A percentile compares a stretch with the other conserved stretches of the same genome.
These are phyloP conservation scores for Drosophila truncata DNA, from an alignment of 1,140 invertebrate species.

Conservation along the genomic window DNA sequence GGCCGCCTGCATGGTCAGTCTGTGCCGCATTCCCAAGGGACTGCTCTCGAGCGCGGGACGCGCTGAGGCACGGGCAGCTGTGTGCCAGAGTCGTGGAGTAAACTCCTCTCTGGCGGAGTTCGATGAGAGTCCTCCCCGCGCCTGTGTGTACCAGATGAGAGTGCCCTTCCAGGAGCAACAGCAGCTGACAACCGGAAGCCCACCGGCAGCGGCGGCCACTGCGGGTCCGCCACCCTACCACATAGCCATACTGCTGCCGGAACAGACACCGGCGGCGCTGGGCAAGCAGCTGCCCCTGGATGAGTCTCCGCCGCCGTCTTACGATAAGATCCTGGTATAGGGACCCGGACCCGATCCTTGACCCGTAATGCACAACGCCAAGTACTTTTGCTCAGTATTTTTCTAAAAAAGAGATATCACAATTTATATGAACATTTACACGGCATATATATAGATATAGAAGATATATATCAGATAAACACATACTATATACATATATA, in stretches of 20 bases:
- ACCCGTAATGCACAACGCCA: slow-evolving; percentile 45
- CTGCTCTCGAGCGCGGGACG: slow-evolving; percentile 51
- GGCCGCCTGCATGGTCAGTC: slow-evolving; percentile 87
- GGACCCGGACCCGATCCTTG: slow-evolving; percentile 37
- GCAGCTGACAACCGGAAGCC: slow-evolving; percentile 34
- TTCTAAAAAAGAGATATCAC: slow-evolving; percentile 78
- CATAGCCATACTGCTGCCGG: slow-evolving; percentile 87
- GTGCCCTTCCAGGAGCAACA: slow-evolving; percentile 62
- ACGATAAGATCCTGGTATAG: slow-evolving; percentile 87
- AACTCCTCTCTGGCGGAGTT: slow-evolving; percentile 23
- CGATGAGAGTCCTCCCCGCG: slow-evolving; percentile 14
- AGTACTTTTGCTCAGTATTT: slow-evolving; percentile 78
- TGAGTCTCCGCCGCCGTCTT: slow-evolving; percentile 87
- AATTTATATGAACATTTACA: slow-evolving; percentile 79
- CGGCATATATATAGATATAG: slow-evolving; percentile 51
- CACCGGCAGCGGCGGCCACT: slow-evolving; percentile 33
- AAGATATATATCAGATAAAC: slow-evolving; percentile 57
- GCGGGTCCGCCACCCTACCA: slow-evolving; percentile 87
- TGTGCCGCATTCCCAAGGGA: slow-evolving; percentile 85
- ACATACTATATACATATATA: slow-evolving; percentile 41
- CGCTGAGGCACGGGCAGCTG: slow-evolving; percentile 48
- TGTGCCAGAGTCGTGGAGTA: slow-evolving; percentile 53
- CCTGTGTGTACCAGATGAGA: slow-evolving; percentile 60
- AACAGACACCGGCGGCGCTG: slow-evolving; percentile 69
- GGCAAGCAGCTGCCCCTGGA: slow-evolving; percentile 80